Conservation (phyloP, 2,888 invertebrate species). For the Timema cristinae region DNA sequence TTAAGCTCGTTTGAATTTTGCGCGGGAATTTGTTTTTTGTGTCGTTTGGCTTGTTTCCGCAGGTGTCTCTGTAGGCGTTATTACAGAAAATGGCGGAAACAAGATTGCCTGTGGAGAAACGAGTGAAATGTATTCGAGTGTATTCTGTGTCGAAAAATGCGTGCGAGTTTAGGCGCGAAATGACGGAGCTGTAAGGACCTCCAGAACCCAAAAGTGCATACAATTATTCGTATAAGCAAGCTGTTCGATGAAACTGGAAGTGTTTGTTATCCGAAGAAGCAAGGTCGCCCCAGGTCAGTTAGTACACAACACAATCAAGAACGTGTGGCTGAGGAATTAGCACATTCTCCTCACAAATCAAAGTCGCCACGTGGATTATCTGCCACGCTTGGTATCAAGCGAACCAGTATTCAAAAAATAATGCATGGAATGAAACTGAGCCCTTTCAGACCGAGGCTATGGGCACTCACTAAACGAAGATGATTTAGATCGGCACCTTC, state of each 20-base stretch:
- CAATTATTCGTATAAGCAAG: neutral
- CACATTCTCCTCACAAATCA: slow-evolving; percentile 1
- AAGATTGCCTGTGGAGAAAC: no score
- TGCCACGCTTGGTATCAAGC: neutral
- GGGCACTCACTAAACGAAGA: neutral
- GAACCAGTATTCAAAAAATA: neutral
- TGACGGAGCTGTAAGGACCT: neutral
- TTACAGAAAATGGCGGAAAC: no score
- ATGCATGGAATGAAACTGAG: neutral
- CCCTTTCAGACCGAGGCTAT: neutral
- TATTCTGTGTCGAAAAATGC: no score
- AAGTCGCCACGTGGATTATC: neutral
- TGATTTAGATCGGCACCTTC: neutral
- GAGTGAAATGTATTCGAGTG: no score
- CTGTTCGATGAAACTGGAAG: neutral
- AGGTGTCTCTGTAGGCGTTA: no score
- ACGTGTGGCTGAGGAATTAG: neutral
- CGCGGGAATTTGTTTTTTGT: no score
- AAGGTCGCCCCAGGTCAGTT: slow-evolving; percentile 3
- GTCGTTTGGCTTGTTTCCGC: no score
- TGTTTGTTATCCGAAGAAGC: neutral
- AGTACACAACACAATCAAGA: neutral
- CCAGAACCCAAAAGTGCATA: slow-evolving; percentile 1
- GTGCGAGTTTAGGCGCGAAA: no score
- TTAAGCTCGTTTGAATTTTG: no score